phyloP scores from a whole-genome alignment of 2,113 vertebrate species.

The Amazona vittata region DNA sequence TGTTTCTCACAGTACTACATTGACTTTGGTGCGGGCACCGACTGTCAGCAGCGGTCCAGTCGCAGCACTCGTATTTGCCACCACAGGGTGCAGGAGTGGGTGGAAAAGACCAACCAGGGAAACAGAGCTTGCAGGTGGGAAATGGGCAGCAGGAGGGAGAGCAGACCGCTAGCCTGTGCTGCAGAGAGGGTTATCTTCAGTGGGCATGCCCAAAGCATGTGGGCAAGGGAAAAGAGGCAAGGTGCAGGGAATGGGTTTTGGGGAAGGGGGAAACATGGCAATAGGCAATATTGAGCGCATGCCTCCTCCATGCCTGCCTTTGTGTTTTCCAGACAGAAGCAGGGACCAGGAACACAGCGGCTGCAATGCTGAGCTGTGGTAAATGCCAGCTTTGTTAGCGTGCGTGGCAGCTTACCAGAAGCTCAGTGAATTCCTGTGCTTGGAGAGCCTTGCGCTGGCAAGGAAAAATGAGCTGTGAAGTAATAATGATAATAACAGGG shows the following conservation, averaged over 20 bases:
- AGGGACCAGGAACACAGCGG: fast-evolving
- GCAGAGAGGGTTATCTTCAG: not conserved
- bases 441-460: not conserved
- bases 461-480: conserved; percentile 59
- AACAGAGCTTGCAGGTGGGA: not conserved
- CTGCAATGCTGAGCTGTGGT: not conserved
- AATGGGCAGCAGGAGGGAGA: not conserved
- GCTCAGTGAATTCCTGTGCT: not conserved
- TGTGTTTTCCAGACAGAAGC: not conserved
- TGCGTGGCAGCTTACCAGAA: not conserved
- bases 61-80: not conserved
- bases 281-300: not conserved
- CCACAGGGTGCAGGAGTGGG: fast-evolving
- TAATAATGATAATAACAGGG: conserved; percentile 41
- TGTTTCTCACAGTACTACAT: not conserved
- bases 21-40: not conserved
- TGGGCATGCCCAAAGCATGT: not conserved
- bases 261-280: not conserved
- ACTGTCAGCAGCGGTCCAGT: too few species aligned
- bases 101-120: not conserved
- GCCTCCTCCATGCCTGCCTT: not conserved
- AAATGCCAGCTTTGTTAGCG: conserved; percentile 3
- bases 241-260: fast-evolving
- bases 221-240: not conserved
- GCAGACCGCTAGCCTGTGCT: fast-evolving